These are phyloP conservation scores for Haplochromis burtoni DNA, from an alignment of 2,113 vertebrate species.

Conservation along the genomic window DNA sequence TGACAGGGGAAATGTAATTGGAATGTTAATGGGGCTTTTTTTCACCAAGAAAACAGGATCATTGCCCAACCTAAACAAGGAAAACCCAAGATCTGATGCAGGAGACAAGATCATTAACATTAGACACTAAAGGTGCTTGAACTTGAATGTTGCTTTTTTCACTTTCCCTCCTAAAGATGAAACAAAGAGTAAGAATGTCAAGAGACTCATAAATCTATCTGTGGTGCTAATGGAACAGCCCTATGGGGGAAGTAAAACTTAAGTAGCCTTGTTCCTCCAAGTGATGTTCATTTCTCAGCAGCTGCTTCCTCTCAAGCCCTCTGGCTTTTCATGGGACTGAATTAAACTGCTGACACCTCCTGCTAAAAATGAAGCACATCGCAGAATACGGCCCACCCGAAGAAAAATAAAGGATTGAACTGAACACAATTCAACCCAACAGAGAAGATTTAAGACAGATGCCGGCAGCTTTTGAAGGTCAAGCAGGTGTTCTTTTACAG, in stretches of 20 bases:
- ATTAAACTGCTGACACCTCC: conserved; percentile 49
- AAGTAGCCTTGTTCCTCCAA: conserved; percentile 34
- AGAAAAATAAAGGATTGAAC: neutral
- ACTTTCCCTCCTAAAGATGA: conserved; percentile 23
- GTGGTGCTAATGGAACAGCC: conserved; percentile 41
- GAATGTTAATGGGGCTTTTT: conserved; percentile 3
- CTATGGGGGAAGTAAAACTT: conserved; percentile 40
- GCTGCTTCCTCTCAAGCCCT: conserved; percentile 54
- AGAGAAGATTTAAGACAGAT: neutral
- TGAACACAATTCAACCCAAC: neutral
- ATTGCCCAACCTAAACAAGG: conserved; percentile 23
- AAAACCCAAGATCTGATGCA: neutral
- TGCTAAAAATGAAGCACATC: conserved; percentile 1
- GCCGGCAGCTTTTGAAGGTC: conserved; percentile 3
- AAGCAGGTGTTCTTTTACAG: conserved; percentile 52
- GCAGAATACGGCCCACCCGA: neutral
- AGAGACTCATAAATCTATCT: conserved; percentile 56
- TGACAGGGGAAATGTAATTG: conserved; percentile 12
- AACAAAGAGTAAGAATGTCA: conserved; percentile 30
- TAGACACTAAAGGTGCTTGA: neutral
- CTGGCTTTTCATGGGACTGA: conserved; percentile 26
- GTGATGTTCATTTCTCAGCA: conserved; percentile 43
- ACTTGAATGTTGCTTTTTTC: neutral
- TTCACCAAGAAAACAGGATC: neutral
- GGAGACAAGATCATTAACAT: conserved; percentile 17